Evolutionary conservation across 2,797 vertebrate species (phyloP).

Genomic region (Acomys russatus): DNA sequence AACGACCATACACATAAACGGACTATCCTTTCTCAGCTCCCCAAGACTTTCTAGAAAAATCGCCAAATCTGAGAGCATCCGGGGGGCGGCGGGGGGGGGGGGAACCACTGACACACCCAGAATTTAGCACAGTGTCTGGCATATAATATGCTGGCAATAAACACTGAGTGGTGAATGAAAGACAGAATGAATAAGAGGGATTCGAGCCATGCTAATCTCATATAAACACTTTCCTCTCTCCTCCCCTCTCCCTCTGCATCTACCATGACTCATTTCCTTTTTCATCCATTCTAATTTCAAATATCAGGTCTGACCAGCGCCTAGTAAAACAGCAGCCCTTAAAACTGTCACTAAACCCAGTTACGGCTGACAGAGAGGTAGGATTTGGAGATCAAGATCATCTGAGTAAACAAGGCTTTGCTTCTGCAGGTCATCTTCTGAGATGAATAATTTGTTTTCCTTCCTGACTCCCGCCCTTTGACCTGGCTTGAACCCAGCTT

Average conservation of each 20-base stretch:
- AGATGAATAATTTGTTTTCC: constrained; percentile 70
- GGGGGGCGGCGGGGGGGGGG: background rate
- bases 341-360: constrained; percentile 68
- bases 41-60: background rate
- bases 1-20: background rate
- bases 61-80: background rate
- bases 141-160: background rate
- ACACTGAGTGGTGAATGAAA: background rate
- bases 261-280: background rate
- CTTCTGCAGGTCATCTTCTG: constrained; percentile 15
- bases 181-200: background rate
- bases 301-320: background rate
- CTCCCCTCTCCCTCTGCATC: background rate
- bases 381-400: constrained; percentile 68
- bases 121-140: background rate
- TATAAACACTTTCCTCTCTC: background rate
- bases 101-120: background rate
- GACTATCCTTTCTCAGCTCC: background rate
- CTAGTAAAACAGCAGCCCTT: constrained; percentile 64
- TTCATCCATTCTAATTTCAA: constrained; percentile 56
- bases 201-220: background rate
- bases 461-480: constrained; percentile 39
- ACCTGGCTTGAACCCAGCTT: constrained; percentile 56
- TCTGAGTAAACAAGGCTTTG: constrained; percentile 49
- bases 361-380: constrained; percentile 34